Evolutionary conservation across 2,113 vertebrate species (phyloP).

Genomic region (Esox niger): DNA sequence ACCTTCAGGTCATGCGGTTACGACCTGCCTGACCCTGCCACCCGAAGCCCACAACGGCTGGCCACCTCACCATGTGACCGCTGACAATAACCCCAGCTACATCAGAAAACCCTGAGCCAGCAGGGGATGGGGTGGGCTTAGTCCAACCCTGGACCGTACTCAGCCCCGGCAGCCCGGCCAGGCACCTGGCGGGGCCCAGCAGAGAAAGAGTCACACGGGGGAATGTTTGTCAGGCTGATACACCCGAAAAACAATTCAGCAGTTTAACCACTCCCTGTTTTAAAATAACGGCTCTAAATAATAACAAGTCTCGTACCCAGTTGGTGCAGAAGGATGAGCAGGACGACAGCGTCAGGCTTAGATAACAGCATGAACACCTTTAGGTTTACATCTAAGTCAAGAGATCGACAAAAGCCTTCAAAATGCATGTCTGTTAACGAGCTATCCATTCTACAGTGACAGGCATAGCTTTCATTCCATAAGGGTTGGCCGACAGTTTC

Average conservation of each 20-base stretch:
- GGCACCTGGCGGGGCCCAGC: background rate
- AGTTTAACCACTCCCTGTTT: background rate
- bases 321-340: background rate
- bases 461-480: no score
- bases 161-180: background rate
- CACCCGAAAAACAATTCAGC: background rate
- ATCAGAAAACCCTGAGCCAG: slow-evolving; percentile 12
- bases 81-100: slow-evolving; percentile 8
- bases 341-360: background rate
- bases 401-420: background rate
- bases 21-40: slow-evolving; percentile 18
- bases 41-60: slow-evolving; percentile 7
- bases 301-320: no score
- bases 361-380: background rate
- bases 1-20: background rate
- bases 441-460: no score
- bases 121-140: background rate
- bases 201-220: background rate
- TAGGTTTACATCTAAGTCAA: no score
- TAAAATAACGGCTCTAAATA: no score
- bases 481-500: no score
- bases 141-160: background rate
- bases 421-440: background rate
- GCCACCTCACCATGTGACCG: slow-evolving; percentile 5
- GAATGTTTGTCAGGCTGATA: slow-evolving; percentile 2